phyloP scores from a whole-genome alignment of 1,140 invertebrate genomes.

The Pogonomyrmex barbatus region DNA sequence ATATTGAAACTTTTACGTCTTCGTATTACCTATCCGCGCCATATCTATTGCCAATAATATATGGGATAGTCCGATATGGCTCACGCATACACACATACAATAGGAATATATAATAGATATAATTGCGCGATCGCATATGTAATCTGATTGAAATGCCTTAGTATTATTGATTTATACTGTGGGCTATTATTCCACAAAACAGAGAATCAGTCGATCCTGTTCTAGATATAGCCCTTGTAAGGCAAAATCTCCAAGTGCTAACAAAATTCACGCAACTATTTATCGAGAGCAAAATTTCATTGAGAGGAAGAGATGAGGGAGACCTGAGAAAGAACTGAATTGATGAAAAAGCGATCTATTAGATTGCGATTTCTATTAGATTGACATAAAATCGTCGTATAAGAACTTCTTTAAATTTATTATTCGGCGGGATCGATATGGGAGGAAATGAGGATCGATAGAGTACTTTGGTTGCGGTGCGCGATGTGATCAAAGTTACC shows the following conservation, averaged over 20 bases:
- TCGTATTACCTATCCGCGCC: not conserved
- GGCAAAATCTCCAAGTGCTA: not conserved
- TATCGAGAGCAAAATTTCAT: conserved; percentile 5
- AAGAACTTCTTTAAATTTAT: conserved; percentile 58
- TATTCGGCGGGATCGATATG: conserved; percentile 54
- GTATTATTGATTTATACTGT: conserved; percentile 68
- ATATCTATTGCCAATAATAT: conserved; percentile 47
- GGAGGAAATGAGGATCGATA: conserved; percentile 43
- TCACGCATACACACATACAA: not conserved
- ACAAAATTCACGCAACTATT: not conserved
- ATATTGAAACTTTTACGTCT: conserved; percentile 25
- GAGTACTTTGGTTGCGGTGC: conserved; percentile 60
- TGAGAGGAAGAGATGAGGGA: not conserved
- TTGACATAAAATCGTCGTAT: conserved; percentile 36
- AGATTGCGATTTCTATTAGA: conserved; percentile 17
- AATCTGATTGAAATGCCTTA: conserved; percentile 67
- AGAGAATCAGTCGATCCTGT: conserved; percentile 30
- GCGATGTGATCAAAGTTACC: conserved; percentile 62
- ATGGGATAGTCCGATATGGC: conserved; percentile 38
- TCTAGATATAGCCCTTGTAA: not conserved
- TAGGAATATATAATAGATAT: conserved; percentile 67
- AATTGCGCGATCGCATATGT: conserved; percentile 44
- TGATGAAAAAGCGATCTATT: not conserved
- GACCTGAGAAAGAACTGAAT: not conserved
- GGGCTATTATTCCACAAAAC: conserved; percentile 25